A percentile compares a stretch with the other conserved stretches of the same genome.
Evolutionary conservation across 2,113 vertebrate genomes (phyloP).

Genomic region (Datnioides undecimradiatus): DNA sequence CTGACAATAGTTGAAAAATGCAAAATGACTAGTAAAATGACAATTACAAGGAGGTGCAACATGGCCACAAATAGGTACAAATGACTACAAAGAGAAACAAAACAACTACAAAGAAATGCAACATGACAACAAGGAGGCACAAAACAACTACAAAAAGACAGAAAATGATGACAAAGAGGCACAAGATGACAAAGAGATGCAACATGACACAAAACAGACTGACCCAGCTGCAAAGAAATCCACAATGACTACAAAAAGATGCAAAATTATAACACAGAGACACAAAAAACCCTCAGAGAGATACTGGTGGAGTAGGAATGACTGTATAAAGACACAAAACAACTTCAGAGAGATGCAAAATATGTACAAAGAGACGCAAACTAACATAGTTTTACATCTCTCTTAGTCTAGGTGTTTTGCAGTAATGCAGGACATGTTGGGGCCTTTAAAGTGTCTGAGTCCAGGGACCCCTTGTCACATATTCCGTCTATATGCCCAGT

Average conservation of each 20-base stretch:
- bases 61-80: not conserved
- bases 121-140: too few species aligned
- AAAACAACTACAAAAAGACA: not conserved
- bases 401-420: not conserved
- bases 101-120: not conserved
- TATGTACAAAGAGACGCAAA: not conserved
- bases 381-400: not conserved
- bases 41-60: too few species aligned
- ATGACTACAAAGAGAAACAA: not conserved
- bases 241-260: not conserved
- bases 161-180: too few species aligned
- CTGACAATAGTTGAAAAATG: too few species aligned
- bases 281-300: not conserved
- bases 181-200: not conserved
- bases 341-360: not conserved
- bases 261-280: not conserved
- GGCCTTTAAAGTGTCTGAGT: not conserved
- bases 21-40: not conserved
- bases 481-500: not conserved
- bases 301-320: too few species aligned
- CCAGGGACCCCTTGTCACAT: not conserved
- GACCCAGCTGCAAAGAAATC: too few species aligned
- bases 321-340: too few species aligned
- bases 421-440: not conserved
- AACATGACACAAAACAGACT: too few species aligned